phyloP scores from a whole-genome alignment of 2,113 vertebrate genomes.

The Mirza zaza region DNA sequence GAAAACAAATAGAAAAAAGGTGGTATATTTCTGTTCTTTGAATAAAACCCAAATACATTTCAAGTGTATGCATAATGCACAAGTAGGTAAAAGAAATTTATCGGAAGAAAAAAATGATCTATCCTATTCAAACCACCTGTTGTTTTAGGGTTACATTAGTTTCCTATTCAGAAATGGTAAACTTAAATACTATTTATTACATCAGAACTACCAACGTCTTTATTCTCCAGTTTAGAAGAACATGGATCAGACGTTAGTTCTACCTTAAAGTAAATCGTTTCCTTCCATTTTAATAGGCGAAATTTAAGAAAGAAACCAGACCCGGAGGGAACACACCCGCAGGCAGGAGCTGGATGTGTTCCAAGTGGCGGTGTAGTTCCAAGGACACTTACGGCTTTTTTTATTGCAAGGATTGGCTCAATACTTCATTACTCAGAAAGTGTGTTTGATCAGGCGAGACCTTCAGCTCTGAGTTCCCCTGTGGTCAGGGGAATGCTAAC shows the following conservation, averaged over 20 bases:
- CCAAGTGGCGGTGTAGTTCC: not conserved
- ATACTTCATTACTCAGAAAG: conserved; percentile 42
- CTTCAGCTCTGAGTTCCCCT: conserved; percentile 26
- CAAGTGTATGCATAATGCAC: not conserved
- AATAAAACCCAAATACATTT: conserved; percentile 29
- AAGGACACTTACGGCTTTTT: not conserved
- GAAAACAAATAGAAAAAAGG: not conserved
- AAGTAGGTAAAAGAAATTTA: not conserved
- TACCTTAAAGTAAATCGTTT: not conserved
- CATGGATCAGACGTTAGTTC: not conserved
- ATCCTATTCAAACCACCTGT: not conserved
- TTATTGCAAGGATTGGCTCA: conserved; percentile 19
- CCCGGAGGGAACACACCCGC: not conserved
- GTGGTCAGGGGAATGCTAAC: conserved; percentile 58
- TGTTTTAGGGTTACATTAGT: not conserved
- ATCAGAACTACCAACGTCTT: not conserved
- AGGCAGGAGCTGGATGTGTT: not conserved
- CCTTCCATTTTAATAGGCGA: conserved; percentile 26
- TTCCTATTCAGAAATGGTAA: not conserved
- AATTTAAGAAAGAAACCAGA: conserved; percentile 42
- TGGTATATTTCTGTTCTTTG: not conserved
- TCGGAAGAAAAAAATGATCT: not conserved
- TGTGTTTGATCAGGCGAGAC: conserved; percentile 53
- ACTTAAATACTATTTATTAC: not conserved
- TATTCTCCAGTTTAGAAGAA: not conserved